These are phyloP conservation scores for Arrhopalites spinosus DNA, from an alignment of 2,888 invertebrate genomes.

Conservation along the genomic window DNA sequence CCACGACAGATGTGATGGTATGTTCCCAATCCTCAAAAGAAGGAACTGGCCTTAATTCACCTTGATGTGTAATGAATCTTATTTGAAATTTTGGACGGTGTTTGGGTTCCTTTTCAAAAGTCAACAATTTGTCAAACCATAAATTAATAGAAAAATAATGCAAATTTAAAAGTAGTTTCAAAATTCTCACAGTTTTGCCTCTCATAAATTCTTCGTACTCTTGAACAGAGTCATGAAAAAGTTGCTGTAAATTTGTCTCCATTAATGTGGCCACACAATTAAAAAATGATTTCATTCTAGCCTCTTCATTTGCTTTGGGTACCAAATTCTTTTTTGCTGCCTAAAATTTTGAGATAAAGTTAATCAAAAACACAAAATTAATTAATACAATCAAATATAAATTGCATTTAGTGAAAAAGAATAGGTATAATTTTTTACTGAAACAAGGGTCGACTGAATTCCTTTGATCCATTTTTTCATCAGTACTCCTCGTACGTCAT, in stretches of 20 bases:
- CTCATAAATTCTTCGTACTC: constrained; percentile 78
- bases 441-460: constrained; percentile 68
- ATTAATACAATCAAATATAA: background rate
- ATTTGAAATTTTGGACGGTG: constrained; percentile 53
- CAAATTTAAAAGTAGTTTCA: background rate
- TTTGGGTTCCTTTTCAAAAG: constrained; percentile 44
- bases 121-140: too few relatives aligned
- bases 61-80: constrained; percentile 49
- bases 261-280: constrained; percentile 84
- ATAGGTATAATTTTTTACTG: constrained; percentile 60
- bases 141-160: background rate
- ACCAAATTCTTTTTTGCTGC: constrained; percentile 60
- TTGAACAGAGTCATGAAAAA: constrained; percentile 78
- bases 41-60: constrained; percentile 61
- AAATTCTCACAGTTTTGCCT: constrained; percentile 70
- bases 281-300: constrained; percentile 76
- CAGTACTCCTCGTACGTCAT: constrained; percentile 70
- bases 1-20: constrained; percentile 72
- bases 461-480: constrained; percentile 70
- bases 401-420: background rate
- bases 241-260: constrained; percentile 82
- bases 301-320: constrained; percentile 69
- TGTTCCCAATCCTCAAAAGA: constrained; percentile 75
- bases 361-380: constrained; percentile 13
- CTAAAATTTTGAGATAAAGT: too few relatives aligned